Evolutionary conservation across 2,113 vertebrate species (phyloP).

Genomic region (Sciurus niger): DNA sequence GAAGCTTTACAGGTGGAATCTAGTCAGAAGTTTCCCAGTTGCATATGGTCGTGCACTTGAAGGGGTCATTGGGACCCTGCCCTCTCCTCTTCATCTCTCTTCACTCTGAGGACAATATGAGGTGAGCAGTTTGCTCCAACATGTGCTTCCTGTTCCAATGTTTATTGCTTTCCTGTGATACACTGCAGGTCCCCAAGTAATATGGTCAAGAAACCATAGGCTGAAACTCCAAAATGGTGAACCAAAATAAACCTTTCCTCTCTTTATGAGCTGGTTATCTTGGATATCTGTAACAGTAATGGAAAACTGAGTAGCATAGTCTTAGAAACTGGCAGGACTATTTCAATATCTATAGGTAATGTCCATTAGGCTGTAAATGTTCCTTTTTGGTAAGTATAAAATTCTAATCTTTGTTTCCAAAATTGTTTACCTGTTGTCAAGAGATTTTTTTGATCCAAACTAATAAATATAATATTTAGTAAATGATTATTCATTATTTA

Average conservation of each 20-base stretch:
- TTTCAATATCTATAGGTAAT: neutral
- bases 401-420: neutral
- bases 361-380: neutral
- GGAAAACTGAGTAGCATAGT: neutral
- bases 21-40: neutral
- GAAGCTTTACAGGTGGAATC: too few relatives aligned
- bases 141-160: neutral
- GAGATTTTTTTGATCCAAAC: neutral
- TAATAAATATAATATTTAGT: neutral
- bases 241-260: neutral
- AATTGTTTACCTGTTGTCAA: neutral
- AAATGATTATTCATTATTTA: neutral
- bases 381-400: neutral
- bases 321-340: neutral
- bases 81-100: neutral
- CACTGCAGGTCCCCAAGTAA: neutral
- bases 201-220: neutral
- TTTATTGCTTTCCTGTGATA: neutral
- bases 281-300: too few relatives aligned
- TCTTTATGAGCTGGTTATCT: neutral
- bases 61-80: fast-evolving
- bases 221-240: neutral
- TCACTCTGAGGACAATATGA: neutral
- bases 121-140: neutral
- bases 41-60: fast-evolving